Evolutionary conservation across 2,797 vertebrate species (phyloP).

Genomic region (Falco columbarius): DNA sequence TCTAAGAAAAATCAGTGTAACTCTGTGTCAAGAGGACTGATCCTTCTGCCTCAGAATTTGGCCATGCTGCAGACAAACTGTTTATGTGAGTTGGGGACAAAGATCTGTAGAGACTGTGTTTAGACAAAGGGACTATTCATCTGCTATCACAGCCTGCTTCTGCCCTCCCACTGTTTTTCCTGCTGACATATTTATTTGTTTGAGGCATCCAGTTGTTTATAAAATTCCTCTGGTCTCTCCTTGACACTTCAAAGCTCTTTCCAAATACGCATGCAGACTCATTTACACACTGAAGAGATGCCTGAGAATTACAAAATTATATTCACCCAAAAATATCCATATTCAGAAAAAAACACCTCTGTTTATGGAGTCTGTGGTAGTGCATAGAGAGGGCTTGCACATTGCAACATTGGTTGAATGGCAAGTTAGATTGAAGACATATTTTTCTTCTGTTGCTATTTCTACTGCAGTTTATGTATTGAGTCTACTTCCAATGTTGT

Average conservation of each 20-base stretch:
- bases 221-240: neutral
- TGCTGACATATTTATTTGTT: neutral
- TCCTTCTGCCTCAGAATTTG: neutral
- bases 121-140: neutral
- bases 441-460: neutral
- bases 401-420: neutral
- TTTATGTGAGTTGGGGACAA: neutral
- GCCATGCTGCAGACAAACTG: neutral
- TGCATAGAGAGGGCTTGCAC: rapidly evolving
- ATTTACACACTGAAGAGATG: neutral
- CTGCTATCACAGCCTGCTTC: neutral
- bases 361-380: neutral
- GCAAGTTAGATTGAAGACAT: neutral
- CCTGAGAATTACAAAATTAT: neutral
- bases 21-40: neutral
- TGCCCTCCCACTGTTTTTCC: neutral
- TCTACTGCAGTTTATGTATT: neutral
- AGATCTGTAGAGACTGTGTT: neutral
- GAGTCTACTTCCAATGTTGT: neutral
- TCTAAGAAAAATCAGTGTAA: neutral
- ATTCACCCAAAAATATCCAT: neutral
- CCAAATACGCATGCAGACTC: neutral
- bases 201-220: neutral
- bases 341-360: neutral
- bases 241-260: neutral